Evolutionary conservation across 1,140 invertebrate genomes (phyloP).

Genomic region (Lucilia cuprina): DNA sequence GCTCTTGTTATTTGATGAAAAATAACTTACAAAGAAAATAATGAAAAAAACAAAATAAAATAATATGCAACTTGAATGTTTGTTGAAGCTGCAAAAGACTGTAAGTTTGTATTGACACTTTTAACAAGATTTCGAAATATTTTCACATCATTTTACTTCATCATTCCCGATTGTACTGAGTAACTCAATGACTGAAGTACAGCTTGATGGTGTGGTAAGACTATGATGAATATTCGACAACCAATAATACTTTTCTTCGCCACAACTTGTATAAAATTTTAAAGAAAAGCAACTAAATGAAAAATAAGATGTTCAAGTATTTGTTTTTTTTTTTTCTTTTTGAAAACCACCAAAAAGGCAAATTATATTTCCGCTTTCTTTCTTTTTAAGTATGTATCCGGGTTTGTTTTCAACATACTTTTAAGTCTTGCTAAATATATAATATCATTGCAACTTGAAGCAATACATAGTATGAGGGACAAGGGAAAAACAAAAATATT

Average conservation of each 20-base stretch:
- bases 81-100: neutral
- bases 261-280: conserved; percentile 8
- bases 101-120: neutral
- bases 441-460: neutral
- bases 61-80: neutral
- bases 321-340: neutral
- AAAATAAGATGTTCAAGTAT: conserved; percentile 8
- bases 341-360: conserved; percentile 32
- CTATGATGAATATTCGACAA: neutral
- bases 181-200: neutral
- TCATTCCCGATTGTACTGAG: neutral
- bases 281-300: conserved; percentile 3
- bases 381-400: conserved; percentile 9
- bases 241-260: neutral
- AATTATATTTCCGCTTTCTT: conserved; percentile 32
- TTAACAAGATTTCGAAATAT: conserved; percentile 30
- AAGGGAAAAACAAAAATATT: neutral
- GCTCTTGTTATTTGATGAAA: neutral
- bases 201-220: neutral
- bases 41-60: neutral
- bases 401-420: neutral
- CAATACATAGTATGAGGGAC: neutral
- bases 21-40: neutral
- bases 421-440: neutral
- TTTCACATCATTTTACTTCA: conserved; percentile 25